A percentile compares a stretch with the other conserved stretches of the same genome.
Conservation (phyloP, 2,113 vertebrate genomes). For the Aleadryas rufinucha region DNA sequence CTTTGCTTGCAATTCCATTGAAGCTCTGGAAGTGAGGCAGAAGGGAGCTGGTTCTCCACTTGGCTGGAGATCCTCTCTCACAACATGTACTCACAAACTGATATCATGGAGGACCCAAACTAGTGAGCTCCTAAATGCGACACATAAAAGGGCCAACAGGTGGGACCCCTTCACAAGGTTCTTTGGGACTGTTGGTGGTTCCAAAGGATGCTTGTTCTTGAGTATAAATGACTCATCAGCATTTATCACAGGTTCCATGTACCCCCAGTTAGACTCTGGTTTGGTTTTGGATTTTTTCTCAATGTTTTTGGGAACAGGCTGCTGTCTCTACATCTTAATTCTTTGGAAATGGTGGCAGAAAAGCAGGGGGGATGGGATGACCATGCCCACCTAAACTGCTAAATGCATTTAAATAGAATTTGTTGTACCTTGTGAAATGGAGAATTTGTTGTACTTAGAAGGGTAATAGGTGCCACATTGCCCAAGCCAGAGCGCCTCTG, state of each 20-base stretch:
- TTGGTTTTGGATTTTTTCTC: not conserved
- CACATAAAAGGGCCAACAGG: not conserved
- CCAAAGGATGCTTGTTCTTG: not conserved
- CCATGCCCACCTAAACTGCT: not conserved
- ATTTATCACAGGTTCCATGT: not conserved
- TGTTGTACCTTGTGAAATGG: not conserved
- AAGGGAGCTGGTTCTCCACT: not conserved
- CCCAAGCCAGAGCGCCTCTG: not conserved
- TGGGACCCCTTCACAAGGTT: not conserved
- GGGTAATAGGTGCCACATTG: not conserved
- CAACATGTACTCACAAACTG: not conserved
- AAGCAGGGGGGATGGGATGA: rapidly evolving
- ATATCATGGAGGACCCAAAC: not conserved
- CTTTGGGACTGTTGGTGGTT: not conserved
- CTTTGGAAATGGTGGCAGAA: not conserved
- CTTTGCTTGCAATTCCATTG: not conserved
- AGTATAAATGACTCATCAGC: not conserved
- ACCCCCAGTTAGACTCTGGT: rapidly evolving
- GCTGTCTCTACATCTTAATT: not conserved
- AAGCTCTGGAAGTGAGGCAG: not conserved
- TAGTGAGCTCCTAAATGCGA: not conserved
- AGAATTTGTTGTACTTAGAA: not conserved
- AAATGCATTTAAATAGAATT: not conserved
- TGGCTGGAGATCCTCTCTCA: not conserved
- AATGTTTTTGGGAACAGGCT: not conserved